Conservation (phyloP, 2,113 vertebrate genomes). For the Vulpes lagopus region DNA sequence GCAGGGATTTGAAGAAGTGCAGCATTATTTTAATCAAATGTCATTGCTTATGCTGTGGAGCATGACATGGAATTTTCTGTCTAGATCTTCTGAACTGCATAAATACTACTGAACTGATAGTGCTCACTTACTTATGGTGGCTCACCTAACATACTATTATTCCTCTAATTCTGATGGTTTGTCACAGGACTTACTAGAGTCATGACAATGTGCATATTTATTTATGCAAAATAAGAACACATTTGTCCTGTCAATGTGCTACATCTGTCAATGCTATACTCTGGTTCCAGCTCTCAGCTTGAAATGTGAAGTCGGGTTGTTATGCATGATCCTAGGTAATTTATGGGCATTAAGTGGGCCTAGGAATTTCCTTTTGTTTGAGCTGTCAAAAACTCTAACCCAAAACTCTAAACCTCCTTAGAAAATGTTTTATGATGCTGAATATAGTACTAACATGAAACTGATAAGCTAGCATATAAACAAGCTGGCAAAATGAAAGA, state of each 20-base stretch:
- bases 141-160: background rate
- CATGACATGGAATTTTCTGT: background rate
- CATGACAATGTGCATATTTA: background rate
- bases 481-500: background rate
- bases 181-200: background rate
- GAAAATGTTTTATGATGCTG: background rate
- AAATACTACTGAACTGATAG: background rate
- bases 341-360: background rate
- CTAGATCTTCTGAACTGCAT: background rate
- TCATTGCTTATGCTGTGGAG: background rate
- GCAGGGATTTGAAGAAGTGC: background rate
- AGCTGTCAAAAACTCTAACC: background rate
- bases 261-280: background rate
- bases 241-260: background rate
- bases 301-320: background rate
- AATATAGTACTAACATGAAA: background rate
- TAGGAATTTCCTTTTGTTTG: background rate
- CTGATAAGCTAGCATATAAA: background rate
- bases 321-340: background rate
- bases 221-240: conserved; percentile 12
- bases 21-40: background rate
- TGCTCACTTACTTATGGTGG: background rate
- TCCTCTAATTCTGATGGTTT: conserved; percentile 46
- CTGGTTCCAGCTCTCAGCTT: background rate
- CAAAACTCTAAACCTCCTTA: background rate